A percentile compares a stretch with the other conserved stretches of the same genome.
phyloP scores from a whole-genome alignment of 2,113 vertebrate genomes.

The Peromyscus polionotus region DNA sequence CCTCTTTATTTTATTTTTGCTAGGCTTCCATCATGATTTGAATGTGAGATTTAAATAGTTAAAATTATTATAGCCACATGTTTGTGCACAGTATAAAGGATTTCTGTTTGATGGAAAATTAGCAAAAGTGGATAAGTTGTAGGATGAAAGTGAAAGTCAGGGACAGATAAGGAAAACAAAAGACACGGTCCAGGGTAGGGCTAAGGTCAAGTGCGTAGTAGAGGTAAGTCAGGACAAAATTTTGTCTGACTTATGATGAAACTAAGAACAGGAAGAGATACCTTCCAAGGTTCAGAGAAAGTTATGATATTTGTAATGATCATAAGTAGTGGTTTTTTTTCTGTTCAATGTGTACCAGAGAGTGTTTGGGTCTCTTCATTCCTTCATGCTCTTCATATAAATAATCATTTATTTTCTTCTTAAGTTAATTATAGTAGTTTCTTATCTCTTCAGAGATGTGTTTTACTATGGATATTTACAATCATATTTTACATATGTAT shows the following conservation, averaged over 20 bases:
- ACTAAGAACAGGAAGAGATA: neutral
- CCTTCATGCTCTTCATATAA: neutral
- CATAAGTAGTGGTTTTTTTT: neutral
- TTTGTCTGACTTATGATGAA: neutral
- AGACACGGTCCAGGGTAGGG: neutral
- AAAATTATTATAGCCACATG: neutral
- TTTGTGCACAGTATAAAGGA: neutral
- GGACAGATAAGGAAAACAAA: neutral
- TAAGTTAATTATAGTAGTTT: neutral
- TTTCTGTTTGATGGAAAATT: neutral
- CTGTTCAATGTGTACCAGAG: neutral
- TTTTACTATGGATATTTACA: neutral
- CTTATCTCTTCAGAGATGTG: neutral
- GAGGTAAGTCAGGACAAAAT: neutral
- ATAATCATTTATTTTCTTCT: neutral
- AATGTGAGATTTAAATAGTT: constrained; percentile 47
- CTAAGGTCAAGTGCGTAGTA: neutral
- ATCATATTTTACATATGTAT: neutral
- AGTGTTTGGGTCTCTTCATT: neutral
- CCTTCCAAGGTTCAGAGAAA: accelerated
- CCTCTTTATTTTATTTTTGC: constrained; percentile 25
- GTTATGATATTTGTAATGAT: neutral
- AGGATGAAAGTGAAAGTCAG: neutral
- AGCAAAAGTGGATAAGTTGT: neutral
- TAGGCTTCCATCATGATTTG: constrained; percentile 29